phyloP scores from a whole-genome alignment of 1,140 invertebrate species.

The Drosophila aff. region DNA sequence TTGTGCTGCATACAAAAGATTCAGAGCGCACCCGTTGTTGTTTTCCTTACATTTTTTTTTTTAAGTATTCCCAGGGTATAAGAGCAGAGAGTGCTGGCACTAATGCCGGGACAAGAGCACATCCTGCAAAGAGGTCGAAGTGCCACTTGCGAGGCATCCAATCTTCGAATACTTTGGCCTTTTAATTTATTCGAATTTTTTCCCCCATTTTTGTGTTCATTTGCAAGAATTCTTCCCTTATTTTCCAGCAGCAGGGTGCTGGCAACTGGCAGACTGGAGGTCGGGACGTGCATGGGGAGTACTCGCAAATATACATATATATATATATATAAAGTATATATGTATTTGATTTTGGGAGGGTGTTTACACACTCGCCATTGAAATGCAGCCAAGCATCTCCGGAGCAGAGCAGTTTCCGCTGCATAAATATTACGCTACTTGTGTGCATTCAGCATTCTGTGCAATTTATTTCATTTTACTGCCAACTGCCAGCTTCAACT shows the following conservation, averaged over 20 bases:
- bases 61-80: conserved; percentile 19
- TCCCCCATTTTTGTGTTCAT: conserved; percentile 75
- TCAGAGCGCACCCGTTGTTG: conserved; percentile 61
- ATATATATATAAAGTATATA: conserved; percentile 1
- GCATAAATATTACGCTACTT: conserved; percentile 80
- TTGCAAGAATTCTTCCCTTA: conserved; percentile 81
- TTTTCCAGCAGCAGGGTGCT: conserved; percentile 46
- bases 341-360: conserved; percentile 43
- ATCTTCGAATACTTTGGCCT: conserved; percentile 24
- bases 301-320: conserved; percentile 22
- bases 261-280: conserved; percentile 38
- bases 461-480: conserved; percentile 76
- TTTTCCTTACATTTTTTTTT: conserved; percentile 48
- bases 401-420: conserved; percentile 61
- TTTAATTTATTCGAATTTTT: conserved; percentile 44
- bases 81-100: not conserved
- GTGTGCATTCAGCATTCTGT: conserved; percentile 68
- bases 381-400: conserved; percentile 78
- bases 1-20: conserved; percentile 80
- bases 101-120: conserved; percentile 1
- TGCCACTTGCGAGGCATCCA: conserved; percentile 25
- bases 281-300: conserved; percentile 8
- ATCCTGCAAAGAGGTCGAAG: not conserved
- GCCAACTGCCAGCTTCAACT: conserved; percentile 39
- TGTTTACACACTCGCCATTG: conserved; percentile 72